Conservation (phyloP, 2,113 vertebrate genomes). For the Gasterosteus aculeatus region DNA sequence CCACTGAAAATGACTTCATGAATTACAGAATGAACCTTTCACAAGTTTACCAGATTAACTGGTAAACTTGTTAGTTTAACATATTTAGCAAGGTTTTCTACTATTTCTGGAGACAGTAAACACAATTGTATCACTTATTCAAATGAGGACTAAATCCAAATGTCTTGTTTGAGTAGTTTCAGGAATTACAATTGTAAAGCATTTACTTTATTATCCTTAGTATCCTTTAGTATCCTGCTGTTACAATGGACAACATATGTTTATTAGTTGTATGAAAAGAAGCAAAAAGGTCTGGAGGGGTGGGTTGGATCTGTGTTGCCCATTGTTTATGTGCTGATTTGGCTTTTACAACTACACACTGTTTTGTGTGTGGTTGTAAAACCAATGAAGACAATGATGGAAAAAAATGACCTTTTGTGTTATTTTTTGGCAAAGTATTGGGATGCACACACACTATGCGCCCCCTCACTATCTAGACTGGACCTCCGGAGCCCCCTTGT, state of each 20-base stretch:
- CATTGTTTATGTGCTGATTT: no score
- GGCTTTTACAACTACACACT: no score
- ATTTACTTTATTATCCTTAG: no score
- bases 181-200: no score
- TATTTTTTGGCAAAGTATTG: slow-evolving; percentile 12
- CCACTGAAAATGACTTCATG: no score
- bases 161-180: neutral
- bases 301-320: no score
- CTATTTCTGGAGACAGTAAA: no score
- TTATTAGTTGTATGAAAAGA: no score
- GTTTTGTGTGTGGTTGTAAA: no score
- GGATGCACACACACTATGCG: neutral
- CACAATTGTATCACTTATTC: no score
- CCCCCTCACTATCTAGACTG: slow-evolving; percentile 22
- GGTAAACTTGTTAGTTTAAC: neutral
- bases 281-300: no score
- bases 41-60: neutral
- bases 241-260: neutral
- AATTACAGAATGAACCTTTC: neutral
- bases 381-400: neutral
- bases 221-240: no score
- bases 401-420: neutral
- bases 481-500: slow-evolving; percentile 28
- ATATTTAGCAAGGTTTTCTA: neutral
- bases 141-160: neutral